Base-by-base conservation (phyloP, 2,797 vertebrate species). In the Coregonus sp. region DNA sequence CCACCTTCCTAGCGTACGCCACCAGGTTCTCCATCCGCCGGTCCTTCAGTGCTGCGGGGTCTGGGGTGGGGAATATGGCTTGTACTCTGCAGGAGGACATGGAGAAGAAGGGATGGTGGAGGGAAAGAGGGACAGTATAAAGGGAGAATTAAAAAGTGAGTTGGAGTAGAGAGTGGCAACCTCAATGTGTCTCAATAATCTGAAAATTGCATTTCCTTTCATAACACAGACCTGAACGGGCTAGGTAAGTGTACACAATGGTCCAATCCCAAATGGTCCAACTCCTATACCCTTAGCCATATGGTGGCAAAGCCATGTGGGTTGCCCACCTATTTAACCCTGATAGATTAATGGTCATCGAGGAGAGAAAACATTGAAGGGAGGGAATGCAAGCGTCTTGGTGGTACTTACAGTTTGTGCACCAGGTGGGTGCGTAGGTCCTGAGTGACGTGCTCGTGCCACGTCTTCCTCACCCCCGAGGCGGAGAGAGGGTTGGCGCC, bases 371-470 rank as follows among this genome's bases (percentile, higher is more conserved):
- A 12, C 20, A 20, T 5, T 18, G n/a, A 20, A 16, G 35, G 20
- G 9, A 18, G 33, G 20, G 2, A 35, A n/a, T 11, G 40, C 40
- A 11, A 47, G 9, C 9, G 11, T 12, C 40, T 47, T 47, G 18
- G 74, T 0, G 16, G 7, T 29, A 96, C 98, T 89, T 92, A 99
- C 98, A 99, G 96, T 93, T 99, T 99, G 91, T 99, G 98, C 81
- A 99, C 98, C 87, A 99, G 94, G 90, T 99, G 98, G 90, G 96
- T 98, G 89, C 98, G 97, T 88, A 99, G 94, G 91, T 99, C 98
- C 96, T 99, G 98, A 94, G 98, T 99, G 92, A 99, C 97, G 2
- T 99, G 98, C 89, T 99, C 98, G 67, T 99, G 98, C 98, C 98
- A 99, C 90, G 94, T 92, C 91, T 99, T 99, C 89, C 97, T 95